Evolutionary conservation across 1,140 invertebrate species (phyloP).

Genomic region (Manduca sexta): DNA sequence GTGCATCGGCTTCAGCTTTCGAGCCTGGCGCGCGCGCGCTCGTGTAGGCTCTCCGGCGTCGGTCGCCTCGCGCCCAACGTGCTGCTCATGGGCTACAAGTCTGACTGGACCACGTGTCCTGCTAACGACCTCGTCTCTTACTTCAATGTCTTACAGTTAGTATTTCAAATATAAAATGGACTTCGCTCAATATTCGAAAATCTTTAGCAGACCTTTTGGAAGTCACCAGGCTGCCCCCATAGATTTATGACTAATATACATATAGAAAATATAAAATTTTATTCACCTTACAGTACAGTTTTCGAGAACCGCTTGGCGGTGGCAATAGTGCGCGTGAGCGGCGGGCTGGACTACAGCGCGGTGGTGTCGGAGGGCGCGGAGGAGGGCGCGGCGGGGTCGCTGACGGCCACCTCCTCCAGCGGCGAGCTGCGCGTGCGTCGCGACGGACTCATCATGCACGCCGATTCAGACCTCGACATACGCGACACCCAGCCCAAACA

Average conservation of each 20-base stretch:
- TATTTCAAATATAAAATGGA: slow-evolving; percentile 25
- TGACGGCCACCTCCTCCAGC: slow-evolving; percentile 45
- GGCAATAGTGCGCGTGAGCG: slow-evolving; percentile 86
- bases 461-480: slow-evolving; percentile 79
- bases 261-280: too few relatives aligned
- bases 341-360: slow-evolving; percentile 86
- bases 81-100: slow-evolving; percentile 95
- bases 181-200: too few relatives aligned
- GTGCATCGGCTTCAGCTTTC: slow-evolving; percentile 83
- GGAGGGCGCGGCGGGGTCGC: slow-evolving; percentile 26
- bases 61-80: slow-evolving; percentile 96
- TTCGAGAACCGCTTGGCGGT: slow-evolving; percentile 94
- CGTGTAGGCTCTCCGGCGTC: slow-evolving; percentile 86
- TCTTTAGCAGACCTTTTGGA: too few relatives aligned
- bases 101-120: slow-evolving; percentile 86
- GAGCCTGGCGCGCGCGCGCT: slow-evolving; percentile 86
- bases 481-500: slow-evolving; percentile 40
- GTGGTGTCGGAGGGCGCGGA: slow-evolving; percentile 60
- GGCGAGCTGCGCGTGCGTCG: slow-evolving; percentile 60
- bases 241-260: too few relatives aligned
- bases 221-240: too few relatives aligned
- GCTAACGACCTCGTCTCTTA: slow-evolving; percentile 86
- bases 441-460: slow-evolving; percentile 75
- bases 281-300: slow-evolving; percentile 81
- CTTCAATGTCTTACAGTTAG: slow-evolving; percentile 96